Evolutionary conservation across 53 echinoderm and acorn worm species (phyloP), one percentile per base, ranked within the genome.

Genomic region (Paracentrotus lividus): DNA sequence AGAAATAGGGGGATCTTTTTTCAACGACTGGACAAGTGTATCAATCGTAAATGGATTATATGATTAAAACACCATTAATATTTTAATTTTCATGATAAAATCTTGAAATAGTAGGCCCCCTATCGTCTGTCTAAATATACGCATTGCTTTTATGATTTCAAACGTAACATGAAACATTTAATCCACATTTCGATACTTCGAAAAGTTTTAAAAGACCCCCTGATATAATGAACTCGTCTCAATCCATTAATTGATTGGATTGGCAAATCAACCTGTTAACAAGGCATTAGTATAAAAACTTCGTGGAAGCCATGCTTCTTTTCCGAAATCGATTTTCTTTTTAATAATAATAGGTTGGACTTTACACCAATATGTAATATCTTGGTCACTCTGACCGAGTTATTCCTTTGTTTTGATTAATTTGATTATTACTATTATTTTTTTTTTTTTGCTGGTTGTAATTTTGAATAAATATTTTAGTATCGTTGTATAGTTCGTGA

Each of bases 161-260:
- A 0, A 13, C 14, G 57, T 57, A 13, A 14, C 21, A 57, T 40
- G 18, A 38, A 40, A 9, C 18, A 36, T 2, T 67, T 72, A 5
- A 40, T 38, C 18, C 40, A 20, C 18, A 10, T 40, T 16, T 32
- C 36, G 18, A 32, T 32, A 72, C 72, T 72, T 72, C 40, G 36
- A 5, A 72, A 72, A 72, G 72, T 72, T 72, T 72, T 72, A 40
- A 72, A 72, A 40, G 72, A 38, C 5, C 40, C 72, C 36, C 14
- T 20, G 18, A 72, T 18, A 16, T 72, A 40, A 72, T 72, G 72
- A 72, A 72, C 72, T 72, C 72, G 72, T 72, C 72, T 72, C n/a
- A 72, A 72, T 72, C 72, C 72, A 40, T 72, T 72, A 18, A 72
- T 72, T 72, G 72, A 72, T 72, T 72, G 72, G 68, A 69, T 72